Base-by-base conservation (phyloP, 2,113 vertebrate species). In the Onychostruthus taczanowskii region DNA sequence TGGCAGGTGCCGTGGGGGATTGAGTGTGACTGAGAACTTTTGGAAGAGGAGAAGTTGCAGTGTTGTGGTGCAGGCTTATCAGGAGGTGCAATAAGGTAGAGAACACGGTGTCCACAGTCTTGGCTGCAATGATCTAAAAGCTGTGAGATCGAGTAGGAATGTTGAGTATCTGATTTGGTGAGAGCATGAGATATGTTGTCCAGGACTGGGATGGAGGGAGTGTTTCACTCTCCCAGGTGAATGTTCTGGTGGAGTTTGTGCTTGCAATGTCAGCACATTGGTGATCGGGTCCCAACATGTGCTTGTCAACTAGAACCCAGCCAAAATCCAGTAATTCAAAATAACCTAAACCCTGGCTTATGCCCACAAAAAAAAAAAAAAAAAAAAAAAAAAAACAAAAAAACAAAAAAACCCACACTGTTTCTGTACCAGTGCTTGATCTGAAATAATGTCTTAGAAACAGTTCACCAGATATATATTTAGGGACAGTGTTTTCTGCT, bases 281-380 rank as follows among this genome's bases (percentile, higher is more conserved):
- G 37, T 61, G 58, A 67, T 84, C 1, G 0, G 44, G 9, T 87
- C 70, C 27, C 46, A 67, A 3, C 24, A 4, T 41, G 73, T 46
- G 30, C 59, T 87, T 2, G 1, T 89, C 39, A 33, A 0, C 50
- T 52, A 39, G 63, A 81, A 63, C n/a, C 0, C 0, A 50, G 56
- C n/a, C 37, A 52, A 70, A 90, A 74, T 31, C 30, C 44, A 18
- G 35, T 8, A 17, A 0, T 30, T 1, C 0, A 26, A 58, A 92
- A 21, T 20, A 23, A 24, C 35, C 43, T 84, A 37, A 66, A 37
- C 33, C 73, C 85, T 2, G 2, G 3, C 3, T 63, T 61, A 16
- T 39, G 20, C 24, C 52, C 16, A 4, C 47, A 4, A 84, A 58
- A 47, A 22, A 22, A 47, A 47, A 20, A 16, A 7, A 16, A 43